Conservation (phyloP, 2,113 vertebrate genomes). For the Chionis minor region DNA sequence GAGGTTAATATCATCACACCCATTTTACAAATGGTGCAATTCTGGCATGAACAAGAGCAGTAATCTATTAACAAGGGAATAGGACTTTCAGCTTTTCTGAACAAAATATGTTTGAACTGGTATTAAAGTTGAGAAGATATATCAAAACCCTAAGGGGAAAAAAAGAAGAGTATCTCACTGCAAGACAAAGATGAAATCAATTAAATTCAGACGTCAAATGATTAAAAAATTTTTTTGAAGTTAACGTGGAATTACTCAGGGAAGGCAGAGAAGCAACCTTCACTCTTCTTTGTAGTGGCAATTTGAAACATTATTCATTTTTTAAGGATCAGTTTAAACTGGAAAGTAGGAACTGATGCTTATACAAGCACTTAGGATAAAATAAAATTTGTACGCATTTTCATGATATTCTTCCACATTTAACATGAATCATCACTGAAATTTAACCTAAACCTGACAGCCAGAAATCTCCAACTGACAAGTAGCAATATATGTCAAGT, state of each 20-base stretch:
- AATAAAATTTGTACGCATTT: neutral
- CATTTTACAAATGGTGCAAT: neutral
- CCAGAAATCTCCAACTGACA: neutral
- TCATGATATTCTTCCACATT: neutral
- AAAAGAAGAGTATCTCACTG: neutral
- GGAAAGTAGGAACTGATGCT: neutral
- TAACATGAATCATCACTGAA: neutral
- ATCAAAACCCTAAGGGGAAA: neutral
- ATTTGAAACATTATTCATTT: neutral
- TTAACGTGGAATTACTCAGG: neutral
- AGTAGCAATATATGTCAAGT: neutral
- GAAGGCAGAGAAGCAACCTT: neutral
- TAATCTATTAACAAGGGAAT: neutral
- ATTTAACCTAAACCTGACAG: neutral
- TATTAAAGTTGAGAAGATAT: neutral
- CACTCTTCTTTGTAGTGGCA: neutral
- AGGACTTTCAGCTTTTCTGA: neutral
- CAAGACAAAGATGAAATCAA: neutral
- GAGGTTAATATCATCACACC: neutral
- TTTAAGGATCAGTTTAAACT: neutral
- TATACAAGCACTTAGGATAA: neutral
- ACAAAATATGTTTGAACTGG: neutral
- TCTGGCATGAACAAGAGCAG: neutral
- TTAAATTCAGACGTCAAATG: neutral
- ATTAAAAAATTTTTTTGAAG: fast-evolving